These are phyloP conservation scores for Scyliorhinus canicula DNA, from an alignment of 2,797 vertebrate genomes.

Conservation along the genomic window DNA sequence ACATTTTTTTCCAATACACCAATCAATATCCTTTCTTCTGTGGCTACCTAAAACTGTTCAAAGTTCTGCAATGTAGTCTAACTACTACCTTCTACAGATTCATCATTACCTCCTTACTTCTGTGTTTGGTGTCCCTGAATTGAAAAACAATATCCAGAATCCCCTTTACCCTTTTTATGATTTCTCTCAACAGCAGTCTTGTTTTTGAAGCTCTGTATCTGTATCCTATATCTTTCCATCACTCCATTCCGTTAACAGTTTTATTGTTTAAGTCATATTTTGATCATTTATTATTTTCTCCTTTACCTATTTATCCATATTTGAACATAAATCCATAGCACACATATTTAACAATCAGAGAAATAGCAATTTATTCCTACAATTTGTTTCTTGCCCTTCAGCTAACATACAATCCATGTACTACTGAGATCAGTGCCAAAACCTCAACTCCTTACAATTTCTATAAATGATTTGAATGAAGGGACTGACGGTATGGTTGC, in stretches of 20 bases:
- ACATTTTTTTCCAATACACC: neutral
- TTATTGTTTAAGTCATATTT: neutral
- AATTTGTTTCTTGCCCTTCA: neutral
- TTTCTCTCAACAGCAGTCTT: neutral
- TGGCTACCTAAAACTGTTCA: neutral
- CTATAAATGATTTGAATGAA: too few relatives aligned
- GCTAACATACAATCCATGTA: neutral
- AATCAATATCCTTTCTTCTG: neutral
- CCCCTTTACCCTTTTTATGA: neutral
- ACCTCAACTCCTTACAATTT: too few relatives aligned
- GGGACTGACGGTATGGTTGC: too few relatives aligned
- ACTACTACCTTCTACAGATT: neutral
- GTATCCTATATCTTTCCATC: neutral
- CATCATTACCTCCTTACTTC: neutral
- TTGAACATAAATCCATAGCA: too few relatives aligned
- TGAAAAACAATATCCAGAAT: neutral
- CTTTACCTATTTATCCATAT: neutral
- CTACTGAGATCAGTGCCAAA: too few relatives aligned
- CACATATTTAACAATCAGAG: neutral
- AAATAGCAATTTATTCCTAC: neutral
- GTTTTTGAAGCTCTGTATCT: neutral
- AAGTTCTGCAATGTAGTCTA: neutral
- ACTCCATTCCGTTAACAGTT: neutral
- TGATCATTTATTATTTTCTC: neutral
- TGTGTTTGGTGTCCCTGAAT: neutral